Conservation (phyloP, 2,888 invertebrate genomes). For the Spodoptera littoralis region DNA sequence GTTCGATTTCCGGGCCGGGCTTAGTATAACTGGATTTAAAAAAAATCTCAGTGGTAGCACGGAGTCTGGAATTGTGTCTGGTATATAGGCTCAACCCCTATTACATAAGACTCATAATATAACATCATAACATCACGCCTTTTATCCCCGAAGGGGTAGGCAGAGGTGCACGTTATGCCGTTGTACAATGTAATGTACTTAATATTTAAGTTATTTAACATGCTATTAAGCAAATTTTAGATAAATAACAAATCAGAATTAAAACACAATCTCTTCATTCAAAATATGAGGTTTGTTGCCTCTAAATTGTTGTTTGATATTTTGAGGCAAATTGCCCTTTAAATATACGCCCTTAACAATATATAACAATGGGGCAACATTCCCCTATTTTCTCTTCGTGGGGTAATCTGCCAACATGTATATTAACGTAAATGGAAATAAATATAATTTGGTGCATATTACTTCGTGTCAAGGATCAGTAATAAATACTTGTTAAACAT, state of each 20-base stretch:
- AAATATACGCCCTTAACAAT: slow-evolving; percentile 47
- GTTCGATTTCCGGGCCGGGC: no score
- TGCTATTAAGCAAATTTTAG: not conserved
- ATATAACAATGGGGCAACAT: slow-evolving; percentile 42
- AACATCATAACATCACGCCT: no score
- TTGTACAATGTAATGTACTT: no score
- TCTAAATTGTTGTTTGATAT: slow-evolving; percentile 50
- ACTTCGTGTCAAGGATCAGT: slow-evolving; percentile 24
- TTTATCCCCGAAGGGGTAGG: no score
- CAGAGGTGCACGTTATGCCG: no score
- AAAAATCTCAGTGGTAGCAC: no score
- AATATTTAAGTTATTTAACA: not conserved
- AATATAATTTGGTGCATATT: slow-evolving; percentile 42
- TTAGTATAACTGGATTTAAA: no score
- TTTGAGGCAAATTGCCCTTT: slow-evolving; percentile 51
- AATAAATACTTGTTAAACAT: slow-evolving; percentile 49
- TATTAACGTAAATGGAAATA: slow-evolving; percentile 38
- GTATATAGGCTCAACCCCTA: no score
- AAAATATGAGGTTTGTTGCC: slow-evolving; percentile 40
- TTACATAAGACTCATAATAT: no score
- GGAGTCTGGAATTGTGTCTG: no score
- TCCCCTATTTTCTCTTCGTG: slow-evolving; percentile 13
- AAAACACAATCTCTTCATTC: slow-evolving; percentile 42
- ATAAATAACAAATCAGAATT: slow-evolving; percentile 44
- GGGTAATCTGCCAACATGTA: slow-evolving; percentile 16